Percentiles rank a stretch among this genome's conserved stretches.
phyloP scores from a whole-genome alignment of 2,888 invertebrate genomes.

The Sepiola atlantica region DNA sequence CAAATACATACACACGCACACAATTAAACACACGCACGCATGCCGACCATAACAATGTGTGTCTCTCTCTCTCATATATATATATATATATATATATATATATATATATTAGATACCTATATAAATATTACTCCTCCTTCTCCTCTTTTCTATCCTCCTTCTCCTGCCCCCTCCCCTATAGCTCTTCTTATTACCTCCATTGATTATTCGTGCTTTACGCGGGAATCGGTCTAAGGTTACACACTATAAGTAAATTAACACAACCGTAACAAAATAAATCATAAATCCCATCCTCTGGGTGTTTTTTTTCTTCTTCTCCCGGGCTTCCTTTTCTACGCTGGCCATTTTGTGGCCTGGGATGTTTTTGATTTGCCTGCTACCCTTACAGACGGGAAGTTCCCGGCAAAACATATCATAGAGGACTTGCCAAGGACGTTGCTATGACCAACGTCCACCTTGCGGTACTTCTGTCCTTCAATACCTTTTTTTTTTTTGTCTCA shows the following conservation, averaged over 20 bases:
- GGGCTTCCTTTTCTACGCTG: background rate
- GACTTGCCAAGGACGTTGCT: slow-evolving; percentile 32
- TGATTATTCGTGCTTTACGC: background rate
- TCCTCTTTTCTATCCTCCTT: background rate
- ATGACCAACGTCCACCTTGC: background rate
- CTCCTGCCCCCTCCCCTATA: background rate
- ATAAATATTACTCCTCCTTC: background rate
- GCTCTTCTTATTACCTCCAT: background rate
- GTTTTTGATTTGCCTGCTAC: background rate
- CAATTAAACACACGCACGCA: background rate
- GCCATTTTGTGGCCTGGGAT: background rate
- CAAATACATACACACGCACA: background rate
- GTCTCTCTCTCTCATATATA: background rate
- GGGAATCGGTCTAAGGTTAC: background rate
- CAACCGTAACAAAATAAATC: background rate
- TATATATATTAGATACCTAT: too few relatives aligned
- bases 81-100: too few relatives aligned
- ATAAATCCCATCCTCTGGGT: background rate
- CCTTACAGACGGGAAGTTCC: slow-evolving; percentile 20
- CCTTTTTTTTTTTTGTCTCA: background rate
- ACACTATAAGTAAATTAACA: background rate
- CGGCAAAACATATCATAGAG: slow-evolving; percentile 23
- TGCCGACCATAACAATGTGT: background rate
- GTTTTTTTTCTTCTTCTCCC: background rate
- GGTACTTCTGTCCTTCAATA: slow-evolving; percentile 20